Evolutionary conservation across 2,888 invertebrate genomes (phyloP), one percentile per base, ranked within the genome.

Genomic region (Argyra leucocephala): DNA sequence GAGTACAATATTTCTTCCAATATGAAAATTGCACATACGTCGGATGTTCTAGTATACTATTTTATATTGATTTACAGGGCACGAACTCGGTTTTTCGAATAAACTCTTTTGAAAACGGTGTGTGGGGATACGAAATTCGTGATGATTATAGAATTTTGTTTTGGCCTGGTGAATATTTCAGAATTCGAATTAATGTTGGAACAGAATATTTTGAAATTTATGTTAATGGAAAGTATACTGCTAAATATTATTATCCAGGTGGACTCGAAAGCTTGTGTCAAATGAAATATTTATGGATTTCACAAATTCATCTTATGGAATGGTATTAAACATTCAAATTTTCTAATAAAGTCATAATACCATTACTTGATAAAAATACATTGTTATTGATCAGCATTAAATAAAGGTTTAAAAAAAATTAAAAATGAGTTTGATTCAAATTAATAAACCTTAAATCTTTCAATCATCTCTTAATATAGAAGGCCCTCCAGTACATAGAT

Each of bases 111-210:
- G 48, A 48, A 48, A 48, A 48, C 18, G 48, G 48, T 48, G 5
- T 48, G 5, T 48, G 48, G 48, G 48, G 48, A 1, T 48, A 48
- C 15, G 48, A 48, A n/a, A 48, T 48, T 18, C 9, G 48, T 12
- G 48, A 48, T 48, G 48, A 48, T 48, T 48, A 48, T 48, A 48
- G 15, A n/a, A n/a, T 18, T 12, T n/a, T 48, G 1, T 48, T 48
- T 48, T 48, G 48, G 48, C 48, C 48, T 18, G 48, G 48, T 18
- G 48, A 48, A 48, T 48, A 48, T 48, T 48, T 48, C n/a, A 48
- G 15, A 18, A 18, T 48, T 2, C 48, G 15, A 15, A 48, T 48
- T 18, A 48, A 48, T 48, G 48, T 48, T 48, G 48, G 48, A 48
- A 48, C 48, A n/a, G 48, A 48, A 12, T 48, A 48, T 48, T 48